Conservation (phyloP, 1,140 invertebrate species). For the Tenebrio molitor region DNA sequence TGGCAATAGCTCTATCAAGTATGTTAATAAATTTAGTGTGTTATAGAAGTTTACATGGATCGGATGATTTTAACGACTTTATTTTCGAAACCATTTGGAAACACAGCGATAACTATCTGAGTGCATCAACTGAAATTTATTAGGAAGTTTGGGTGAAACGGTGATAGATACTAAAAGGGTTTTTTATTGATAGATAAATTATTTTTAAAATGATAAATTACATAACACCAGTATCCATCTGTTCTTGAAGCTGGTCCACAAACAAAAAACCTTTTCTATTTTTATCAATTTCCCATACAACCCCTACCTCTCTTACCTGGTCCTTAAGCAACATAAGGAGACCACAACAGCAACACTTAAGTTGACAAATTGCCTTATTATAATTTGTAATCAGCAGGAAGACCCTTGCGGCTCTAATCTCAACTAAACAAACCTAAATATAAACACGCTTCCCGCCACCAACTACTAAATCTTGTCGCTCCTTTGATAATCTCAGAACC, state of each 20-base stretch:
- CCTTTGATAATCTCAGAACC: constrained; percentile 49
- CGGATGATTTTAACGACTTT: constrained; percentile 40
- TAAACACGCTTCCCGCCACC: constrained; percentile 55
- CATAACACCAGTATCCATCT: constrained; percentile 2
- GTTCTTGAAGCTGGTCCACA: neutral
- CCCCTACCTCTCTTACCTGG: constrained; percentile 5
- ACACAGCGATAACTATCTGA: constrained; percentile 26
- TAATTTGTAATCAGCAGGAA: constrained; percentile 41
- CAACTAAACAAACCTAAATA: constrained; percentile 54
- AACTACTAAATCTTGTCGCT: constrained; percentile 53
- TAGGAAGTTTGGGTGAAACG: constrained; percentile 14
- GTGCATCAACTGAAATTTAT: constrained; percentile 23
- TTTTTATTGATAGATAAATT: constrained; percentile 33
- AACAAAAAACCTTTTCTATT: constrained; percentile 39
- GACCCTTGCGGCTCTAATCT: constrained; percentile 49
- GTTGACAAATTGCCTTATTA: constrained; percentile 43
- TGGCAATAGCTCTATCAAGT: constrained; percentile 43
- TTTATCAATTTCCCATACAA: constrained; percentile 43
- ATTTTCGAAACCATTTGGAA: constrained; percentile 40
- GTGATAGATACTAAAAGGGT: constrained; percentile 11
- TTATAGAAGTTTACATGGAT: constrained; percentile 41
- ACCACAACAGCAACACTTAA: constrained; percentile 33
- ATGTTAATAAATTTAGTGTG: constrained; percentile 41
- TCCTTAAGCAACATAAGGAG: constrained; percentile 24
- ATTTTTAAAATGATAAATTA: constrained; percentile 34